Conservation (phyloP, 2,888 invertebrate genomes). For the Tanytarsus gracilentus region DNA sequence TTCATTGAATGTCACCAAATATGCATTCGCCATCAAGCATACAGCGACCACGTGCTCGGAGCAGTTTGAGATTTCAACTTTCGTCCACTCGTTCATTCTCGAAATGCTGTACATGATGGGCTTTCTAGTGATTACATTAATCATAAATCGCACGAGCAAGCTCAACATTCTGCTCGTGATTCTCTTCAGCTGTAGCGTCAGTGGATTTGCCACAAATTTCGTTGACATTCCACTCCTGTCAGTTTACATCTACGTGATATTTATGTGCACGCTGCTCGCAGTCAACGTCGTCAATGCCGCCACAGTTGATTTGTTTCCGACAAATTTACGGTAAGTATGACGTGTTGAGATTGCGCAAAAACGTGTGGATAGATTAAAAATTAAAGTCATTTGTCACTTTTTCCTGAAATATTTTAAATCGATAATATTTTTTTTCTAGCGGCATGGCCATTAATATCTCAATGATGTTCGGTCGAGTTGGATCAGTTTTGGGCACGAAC, state of each 20-base stretch:
- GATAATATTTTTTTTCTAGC: conserved; percentile 33
- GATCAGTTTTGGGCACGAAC: conserved; percentile 41
- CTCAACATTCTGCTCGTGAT: conserved; percentile 34
- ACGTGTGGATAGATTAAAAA: neutral
- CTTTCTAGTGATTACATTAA: conserved; percentile 36
- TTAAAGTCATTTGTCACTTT: neutral
- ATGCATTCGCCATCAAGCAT: neutral
- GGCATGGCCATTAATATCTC: conserved; percentile 45
- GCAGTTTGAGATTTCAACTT: conserved; percentile 36
- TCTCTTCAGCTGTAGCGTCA: conserved; percentile 34
- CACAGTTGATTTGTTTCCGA: conserved; percentile 39
- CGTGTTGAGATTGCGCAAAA: conserved; percentile 14
- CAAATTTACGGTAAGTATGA: conserved; percentile 36
- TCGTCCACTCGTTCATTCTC: conserved; percentile 35
- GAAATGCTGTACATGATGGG: conserved; percentile 37
- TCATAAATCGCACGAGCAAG: conserved; percentile 37
- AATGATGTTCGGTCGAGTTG: conserved; percentile 43
- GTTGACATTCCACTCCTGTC: conserved; percentile 35
- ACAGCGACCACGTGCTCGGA: conserved; percentile 34
- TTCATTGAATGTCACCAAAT: neutral
- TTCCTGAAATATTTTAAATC: neutral
- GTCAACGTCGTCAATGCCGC: conserved; percentile 38
- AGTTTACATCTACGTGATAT: conserved; percentile 35
- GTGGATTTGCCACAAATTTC: conserved; percentile 34
- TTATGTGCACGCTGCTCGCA: conserved; percentile 32